Evolutionary conservation across 2,113 vertebrate genomes (phyloP).

Genomic region (Cheirogaleus medius): DNA sequence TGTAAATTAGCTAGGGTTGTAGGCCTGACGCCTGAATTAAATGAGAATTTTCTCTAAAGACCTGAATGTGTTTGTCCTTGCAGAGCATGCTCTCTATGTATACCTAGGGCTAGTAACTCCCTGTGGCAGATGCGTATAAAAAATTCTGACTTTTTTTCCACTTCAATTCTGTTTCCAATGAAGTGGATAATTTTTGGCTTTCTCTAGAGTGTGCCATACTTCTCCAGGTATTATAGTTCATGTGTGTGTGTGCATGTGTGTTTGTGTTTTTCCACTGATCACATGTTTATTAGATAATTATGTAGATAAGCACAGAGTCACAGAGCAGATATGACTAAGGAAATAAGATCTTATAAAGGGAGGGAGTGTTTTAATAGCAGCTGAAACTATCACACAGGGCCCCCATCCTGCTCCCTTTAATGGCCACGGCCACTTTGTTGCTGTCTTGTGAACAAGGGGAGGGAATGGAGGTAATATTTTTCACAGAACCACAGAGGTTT

Average conservation of each 20-base stretch:
- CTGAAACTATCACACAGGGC: constrained; percentile 21
- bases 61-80: constrained; percentile 5
- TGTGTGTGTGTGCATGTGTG: neutral
- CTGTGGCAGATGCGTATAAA: constrained; percentile 31
- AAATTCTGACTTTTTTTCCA: neutral
- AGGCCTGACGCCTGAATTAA: neutral
- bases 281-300: constrained; percentile 6
- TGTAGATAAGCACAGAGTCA: constrained; percentile 21
- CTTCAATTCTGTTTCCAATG: constrained; percentile 18
- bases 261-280: neutral
- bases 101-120: neutral
- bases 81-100: neutral
- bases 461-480: neutral
- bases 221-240: neutral
- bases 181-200: constrained; percentile 29
- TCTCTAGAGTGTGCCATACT: constrained; percentile 37
- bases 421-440: neutral
- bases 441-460: constrained; percentile 7
- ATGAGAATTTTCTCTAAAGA: constrained; percentile 31
- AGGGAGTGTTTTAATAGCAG: neutral
- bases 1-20: constrained; percentile 49
- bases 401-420: neutral
- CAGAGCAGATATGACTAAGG: constrained; percentile 6
- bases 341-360: neutral
- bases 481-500: constrained; percentile 29